Evolutionary conservation across 2,113 vertebrate genomes (phyloP).

Genomic region (Nibea coibor): DNA sequence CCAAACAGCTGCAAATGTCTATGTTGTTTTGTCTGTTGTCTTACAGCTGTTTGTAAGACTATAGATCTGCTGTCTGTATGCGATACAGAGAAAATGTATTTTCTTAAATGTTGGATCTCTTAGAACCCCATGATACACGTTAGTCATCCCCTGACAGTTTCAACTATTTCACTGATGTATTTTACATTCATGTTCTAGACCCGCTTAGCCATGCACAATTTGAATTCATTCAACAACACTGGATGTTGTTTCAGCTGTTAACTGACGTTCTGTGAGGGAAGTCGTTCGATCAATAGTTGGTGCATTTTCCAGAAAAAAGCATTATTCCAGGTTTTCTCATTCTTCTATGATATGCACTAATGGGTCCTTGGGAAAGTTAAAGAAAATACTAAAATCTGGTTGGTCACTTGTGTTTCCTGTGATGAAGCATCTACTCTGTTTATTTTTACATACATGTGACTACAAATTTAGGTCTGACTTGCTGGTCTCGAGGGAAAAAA

Average conservation of each 20-base stretch:
- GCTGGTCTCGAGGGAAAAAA: not conserved
- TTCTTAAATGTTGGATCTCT: not conserved
- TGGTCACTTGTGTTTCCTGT: not conserved
- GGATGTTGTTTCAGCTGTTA: slow-evolving; percentile 36
- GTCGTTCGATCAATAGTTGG: not conserved
- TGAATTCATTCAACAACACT: slow-evolving; percentile 4
- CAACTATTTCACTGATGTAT: no score
- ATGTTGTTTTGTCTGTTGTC: not conserved
- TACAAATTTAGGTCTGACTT: not conserved
- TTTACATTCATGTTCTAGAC: not conserved
- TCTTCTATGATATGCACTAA: not conserved
- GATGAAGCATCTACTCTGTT: slow-evolving; percentile 5
- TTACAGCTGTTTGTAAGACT: not conserved
- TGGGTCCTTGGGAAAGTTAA: not conserved
- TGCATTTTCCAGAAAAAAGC: not conserved
- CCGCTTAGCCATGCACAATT: not conserved
- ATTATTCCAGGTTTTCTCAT: not conserved
- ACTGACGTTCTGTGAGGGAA: not conserved
- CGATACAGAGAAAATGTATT: not conserved
- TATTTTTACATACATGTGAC: slow-evolving; percentile 6
- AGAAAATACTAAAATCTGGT: not conserved
- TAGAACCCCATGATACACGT: not conserved
- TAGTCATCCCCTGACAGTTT: not conserved
- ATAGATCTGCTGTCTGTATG: not conserved
- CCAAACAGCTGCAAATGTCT: not conserved